Evolutionary conservation across 1,140 invertebrate species (phyloP), one percentile per base, ranked within the genome.

Genomic region (Bombus terrestris): DNA sequence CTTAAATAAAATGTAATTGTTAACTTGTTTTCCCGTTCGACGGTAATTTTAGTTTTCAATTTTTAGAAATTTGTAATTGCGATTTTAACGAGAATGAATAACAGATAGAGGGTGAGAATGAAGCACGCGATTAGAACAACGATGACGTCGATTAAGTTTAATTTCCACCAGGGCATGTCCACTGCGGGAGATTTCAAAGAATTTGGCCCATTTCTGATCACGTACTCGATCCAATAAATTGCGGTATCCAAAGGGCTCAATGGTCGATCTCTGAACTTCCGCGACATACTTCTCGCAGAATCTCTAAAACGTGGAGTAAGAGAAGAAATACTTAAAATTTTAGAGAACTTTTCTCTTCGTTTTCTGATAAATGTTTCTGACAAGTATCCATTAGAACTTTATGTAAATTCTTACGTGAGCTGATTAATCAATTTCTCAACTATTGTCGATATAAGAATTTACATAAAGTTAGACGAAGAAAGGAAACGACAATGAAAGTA

Each of bases 151-250:
- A 96, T 43, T 81, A 96, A 88, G 22, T 92, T 83, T 28, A 93
- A 86, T 88, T 96, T 92, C 92, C 94, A 96, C 94, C 95, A 95
- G 1, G 78, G 47, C 13, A 95, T 85, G 47, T 94, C 88, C 39
- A 93, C 72, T 3, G 90, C 86, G 18, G 93, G 83, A 1, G 95
- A 95, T 86, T 92, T 94, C 35, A 96, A 90, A 39, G 85, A 75
- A 37, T 91, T 95, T 5, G 95, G 95, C 0, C 95, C 94, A 89
- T 97, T 95, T 80, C 95, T 92, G 5, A 96, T 93, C 5, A 96
- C 93, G 86, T 96, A 96, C 88, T 96, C 96, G 12, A 96, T 94
- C 96, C 96, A 97, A 87, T 93, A 96, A 47, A 95, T 92, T 5
- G 96, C 96, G 0, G 94, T 95, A 32, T 96, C 94, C 73, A 96